Evolutionary conservation across 2,113 vertebrate species (phyloP), one percentile per base, ranked within the genome.

Genomic region (Sclerurus mexicanus): DNA sequence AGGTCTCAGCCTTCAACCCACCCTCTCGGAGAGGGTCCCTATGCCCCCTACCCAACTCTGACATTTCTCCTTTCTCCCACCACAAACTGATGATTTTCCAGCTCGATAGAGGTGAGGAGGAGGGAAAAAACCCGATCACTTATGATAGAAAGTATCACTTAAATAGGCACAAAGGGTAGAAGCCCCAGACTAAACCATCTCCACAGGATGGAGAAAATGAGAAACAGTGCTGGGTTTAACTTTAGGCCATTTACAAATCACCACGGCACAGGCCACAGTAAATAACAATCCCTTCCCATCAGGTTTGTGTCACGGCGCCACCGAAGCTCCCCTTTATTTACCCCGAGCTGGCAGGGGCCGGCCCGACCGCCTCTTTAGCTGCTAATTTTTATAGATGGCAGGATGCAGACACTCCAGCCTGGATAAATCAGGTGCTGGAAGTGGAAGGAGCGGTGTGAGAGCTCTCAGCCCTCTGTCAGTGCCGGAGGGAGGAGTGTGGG

Each of bases 391-490:
- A 60, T 42, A 30, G 63, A 19, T 66, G 76, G 68, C 80, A 59
- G 75, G 75, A 50, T 68, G 80, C 37, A 50, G 63, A 14, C 46
- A 19, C 67, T 62, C 85, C 69, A 4, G 6, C 39, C 59, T 8
- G 79, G 92, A 74, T 37, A 75, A 75, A 71, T 58, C 39, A 12
- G 78, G 47, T 15, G 74, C 21, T 1, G 10, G 66, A 2, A 7
- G 20, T 18, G 63, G 58, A 35, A 14, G 68, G 24, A 79, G 67
- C 2, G 0, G 8, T 3, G 21, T 0, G 10, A 30, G 52, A 53
- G 37, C 21, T 0, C 52, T 12, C 35, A 35, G 37, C 24, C 0
- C 49, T 12, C 33, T 37, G 7, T n/a, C 11, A 0, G 39, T 6
- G n/a, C 33, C 2, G 10, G 80, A 31, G 44, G 55, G 64, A 3